These are phyloP conservation scores for Nemopilema nomurai DNA, from an alignment of 30 jellyfish, hydroid and myxozoan species.

Conservation along the genomic window DNA sequence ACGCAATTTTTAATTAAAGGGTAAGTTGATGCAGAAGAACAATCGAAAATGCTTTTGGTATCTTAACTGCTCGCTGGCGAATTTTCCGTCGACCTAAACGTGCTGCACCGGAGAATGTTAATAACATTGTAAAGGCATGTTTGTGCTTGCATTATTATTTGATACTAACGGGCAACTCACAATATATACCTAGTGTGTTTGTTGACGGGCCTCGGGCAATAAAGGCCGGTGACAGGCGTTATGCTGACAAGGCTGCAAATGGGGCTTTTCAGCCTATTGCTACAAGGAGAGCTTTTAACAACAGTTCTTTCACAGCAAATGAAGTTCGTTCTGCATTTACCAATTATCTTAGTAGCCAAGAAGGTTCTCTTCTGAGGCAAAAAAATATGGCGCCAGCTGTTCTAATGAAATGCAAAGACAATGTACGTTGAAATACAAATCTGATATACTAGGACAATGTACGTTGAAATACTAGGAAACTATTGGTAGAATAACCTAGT, in stretches of 20 bases:
- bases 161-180: constrained; percentile 29
- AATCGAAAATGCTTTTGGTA: constrained; percentile 59
- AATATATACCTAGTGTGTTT: constrained; percentile 48
- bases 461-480: neutral
- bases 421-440: neutral
- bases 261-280: constrained; percentile 3
- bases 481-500: neutral
- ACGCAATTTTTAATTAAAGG: constrained; percentile 14
- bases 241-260: constrained; percentile 6
- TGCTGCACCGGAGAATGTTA: constrained; percentile 37
- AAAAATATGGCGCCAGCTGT: neutral
- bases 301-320: constrained; percentile 18
- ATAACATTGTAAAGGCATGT: constrained; percentile 44
- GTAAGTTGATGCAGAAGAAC: constrained; percentile 19
- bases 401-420: neutral
- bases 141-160: constrained; percentile 55
- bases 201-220: constrained; percentile 55
- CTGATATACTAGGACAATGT: neutral
- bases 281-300: neutral
- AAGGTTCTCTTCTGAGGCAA: constrained; percentile 38
- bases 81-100: constrained; percentile 52
- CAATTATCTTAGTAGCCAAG: constrained; percentile 23
- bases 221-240: constrained; percentile 62
- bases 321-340: constrained; percentile 15
- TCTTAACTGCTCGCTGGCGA: constrained; percentile 57